Base-by-base conservation (phyloP, 2,113 vertebrate genomes). In the Gambusia holbrooki region DNA sequence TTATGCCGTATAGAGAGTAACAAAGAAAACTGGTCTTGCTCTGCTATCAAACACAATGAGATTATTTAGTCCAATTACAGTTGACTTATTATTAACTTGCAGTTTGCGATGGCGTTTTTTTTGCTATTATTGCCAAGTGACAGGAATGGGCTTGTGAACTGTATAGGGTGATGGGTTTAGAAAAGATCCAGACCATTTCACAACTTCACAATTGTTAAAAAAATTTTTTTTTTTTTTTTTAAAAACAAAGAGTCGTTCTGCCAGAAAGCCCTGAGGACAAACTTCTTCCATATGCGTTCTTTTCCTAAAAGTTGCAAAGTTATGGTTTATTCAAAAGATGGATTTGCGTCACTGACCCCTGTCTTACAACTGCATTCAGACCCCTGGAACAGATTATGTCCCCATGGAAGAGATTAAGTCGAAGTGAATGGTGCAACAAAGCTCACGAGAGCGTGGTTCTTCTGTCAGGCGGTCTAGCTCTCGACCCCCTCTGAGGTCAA, bases 291-390 rank as follows among this genome's bases (percentile, higher is more conserved):
- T 28, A 25, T 60, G 48, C 5, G 0, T 7, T 28, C 15, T 54
- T 54, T 65, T 73, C 32, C n/a, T 15, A 15, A 60, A 58, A 66
- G 13, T n/a, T 8, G 8, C 60, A 45, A 25, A 25, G 33, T 27
- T 51, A 66, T 33, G 14, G 45, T 67, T 67, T 42, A 75, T 67
- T 32, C 64, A 67, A 15, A 67, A 75, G 61, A 58, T 40, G 3
- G 35, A 69, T 69, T 64, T 69, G 28, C 27, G n/a, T 74, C 62
- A 74, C 28, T 65, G 33, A 74, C 71, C 13, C 27, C 27, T 42
- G 45, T 71, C 45, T 28, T 51, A 30, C n/a, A 70, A 65, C n/a
- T 60, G 29, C 22, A 51, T n/a, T 37, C 35, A 72, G 14, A 66
- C 25, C 51, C 60, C 33, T 71, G 69, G 14, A 30, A 35, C 29